Evolutionary conservation across 2,797 vertebrate species (phyloP), one percentile per base, ranked within the genome.

Genomic region (Prunella strophiata): DNA sequence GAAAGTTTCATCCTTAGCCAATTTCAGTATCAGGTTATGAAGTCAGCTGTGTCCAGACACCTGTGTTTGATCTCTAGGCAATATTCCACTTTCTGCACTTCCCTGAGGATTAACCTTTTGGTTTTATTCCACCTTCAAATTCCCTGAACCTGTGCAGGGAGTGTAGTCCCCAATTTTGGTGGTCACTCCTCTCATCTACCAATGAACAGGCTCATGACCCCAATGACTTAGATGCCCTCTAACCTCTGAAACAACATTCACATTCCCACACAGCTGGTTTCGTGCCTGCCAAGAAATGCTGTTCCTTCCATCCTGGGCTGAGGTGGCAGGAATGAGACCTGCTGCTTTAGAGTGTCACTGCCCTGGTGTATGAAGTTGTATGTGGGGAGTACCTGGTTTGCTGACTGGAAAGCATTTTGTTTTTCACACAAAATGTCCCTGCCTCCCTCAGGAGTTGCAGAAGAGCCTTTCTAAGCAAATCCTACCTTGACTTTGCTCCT

Each of bases 401-500:
- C 73, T 86, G 51, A 30, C 34, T 48, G 45, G 18, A 34, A 54
- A 51, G 26, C 13, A 13, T 36, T 36, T 9, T 12, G 22, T 32
- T 50, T 81, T 88, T 47, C 61, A 29, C 3, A 19, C 3, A 5
- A 52, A 84, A 73, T 19, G 23, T 32, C 20, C 40, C 42, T n/a
- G 19, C 21, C 34, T 75, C 34, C 47, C 30, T 52, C 16, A 9
- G 43, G 21, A 67, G 10, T 13, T 65, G 38, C 36, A 66, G 70
- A 73, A 85, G 52, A 80, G 29, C 51, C 66, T 55, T 75, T 68
- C 47, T 29, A 71, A 55, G 72, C 40, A 77, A 58, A n/a, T 47
- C 93, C 58, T 96, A 98, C 97, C 98, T 71, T 95, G 77, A n/a
- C 97, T 98, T 72, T 23, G 80, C 81, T 98, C 97, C 94, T 98